A percentile compares a stretch with the other conserved stretches of the same genome.
Evolutionary conservation across 1,140 invertebrate genomes (phyloP).

Genomic region (Dendrolimus kikuchii): DNA sequence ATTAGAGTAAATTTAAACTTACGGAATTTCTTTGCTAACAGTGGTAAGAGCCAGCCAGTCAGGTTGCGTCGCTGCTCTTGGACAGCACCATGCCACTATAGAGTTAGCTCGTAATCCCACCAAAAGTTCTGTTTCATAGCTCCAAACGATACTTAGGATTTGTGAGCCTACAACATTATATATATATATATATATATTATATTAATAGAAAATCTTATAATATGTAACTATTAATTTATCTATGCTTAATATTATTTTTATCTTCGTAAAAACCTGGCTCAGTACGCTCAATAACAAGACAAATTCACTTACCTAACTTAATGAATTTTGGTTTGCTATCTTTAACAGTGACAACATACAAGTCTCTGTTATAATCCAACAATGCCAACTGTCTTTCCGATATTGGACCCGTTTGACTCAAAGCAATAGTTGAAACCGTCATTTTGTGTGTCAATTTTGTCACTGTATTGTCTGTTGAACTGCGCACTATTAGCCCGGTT

Average conservation of each 20-base stretch:
- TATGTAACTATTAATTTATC: background rate
- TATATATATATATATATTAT: slow-evolving; percentile 5
- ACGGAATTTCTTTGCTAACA: slow-evolving; percentile 59
- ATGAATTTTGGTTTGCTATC: slow-evolving; percentile 78
- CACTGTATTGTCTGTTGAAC: slow-evolving; percentile 74
- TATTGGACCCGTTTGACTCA: slow-evolving; percentile 84
- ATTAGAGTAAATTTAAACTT: slow-evolving; percentile 9
- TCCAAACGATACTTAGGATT: slow-evolving; percentile 64
- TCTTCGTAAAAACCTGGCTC: too few species aligned
- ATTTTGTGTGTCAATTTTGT: slow-evolving; percentile 75
- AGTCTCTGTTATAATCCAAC: slow-evolving; percentile 63
- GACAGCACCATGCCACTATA: slow-evolving; percentile 61
- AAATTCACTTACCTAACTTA: slow-evolving; percentile 78
- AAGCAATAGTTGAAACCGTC: slow-evolving; percentile 80
- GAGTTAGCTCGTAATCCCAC: slow-evolving; percentile 58
- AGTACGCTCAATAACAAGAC: background rate
- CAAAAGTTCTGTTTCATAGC: slow-evolving; percentile 55
- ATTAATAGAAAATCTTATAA: background rate
- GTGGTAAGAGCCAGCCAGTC: slow-evolving; percentile 61
- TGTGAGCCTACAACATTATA: slow-evolving; percentile 43
- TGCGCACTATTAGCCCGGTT: slow-evolving; percentile 78
- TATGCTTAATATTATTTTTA: too few species aligned
- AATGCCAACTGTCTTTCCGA: slow-evolving; percentile 62
- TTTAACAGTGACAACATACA: slow-evolving; percentile 75
- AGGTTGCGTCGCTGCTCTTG: slow-evolving; percentile 43